Evolutionary conservation across 2,888 invertebrate species (phyloP), one percentile per base, ranked within the genome.

Genomic region (Drosophila buzzatii): DNA sequence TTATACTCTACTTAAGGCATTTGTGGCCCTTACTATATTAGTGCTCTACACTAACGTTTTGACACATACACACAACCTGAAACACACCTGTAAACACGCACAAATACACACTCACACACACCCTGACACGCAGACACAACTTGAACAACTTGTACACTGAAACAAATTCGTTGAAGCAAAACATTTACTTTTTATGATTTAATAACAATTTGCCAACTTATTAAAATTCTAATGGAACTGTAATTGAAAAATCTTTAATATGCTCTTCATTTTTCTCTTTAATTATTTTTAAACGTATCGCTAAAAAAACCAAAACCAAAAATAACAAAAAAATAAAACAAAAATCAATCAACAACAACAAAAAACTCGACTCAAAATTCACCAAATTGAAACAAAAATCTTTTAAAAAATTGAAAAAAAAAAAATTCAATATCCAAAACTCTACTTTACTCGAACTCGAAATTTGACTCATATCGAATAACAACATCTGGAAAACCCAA

Each of bases 211-310:
- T 83, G 72, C 63, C 69, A 78, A 80, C 70, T 82, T 76, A 70
- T 79, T 81, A 42, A 81, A 86, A 86, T 76, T 77, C 67, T 76
- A 71, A 79, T 82, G 80, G 79, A 87, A 81, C 81, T 79, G 82
- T 70, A 84, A 87, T 81, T 82, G 70, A 86, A 87, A 84, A 82
- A 78, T 76, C 81, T 83, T 87, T 88, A 87, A 88, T 88, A 88
- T 76, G 62, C 82, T 87, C 77, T 87, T 88, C 73, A 87, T 89
- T 90, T 89, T 87, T 90, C 88, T 90, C 90, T 90, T 85, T 90
- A 88, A 84, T 85, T 89, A 81, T 78, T 81, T 90, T 90, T 88
- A 63, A 88, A 87, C 89, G 89, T 90, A 90, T 90, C 88, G 90
- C 90, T 90, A 89, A 90, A 69, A 63, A 71, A 45, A 35, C 2